phyloP scores from a whole-genome alignment of 2,113 vertebrate species.

The Pachypanchax playfairii region DNA sequence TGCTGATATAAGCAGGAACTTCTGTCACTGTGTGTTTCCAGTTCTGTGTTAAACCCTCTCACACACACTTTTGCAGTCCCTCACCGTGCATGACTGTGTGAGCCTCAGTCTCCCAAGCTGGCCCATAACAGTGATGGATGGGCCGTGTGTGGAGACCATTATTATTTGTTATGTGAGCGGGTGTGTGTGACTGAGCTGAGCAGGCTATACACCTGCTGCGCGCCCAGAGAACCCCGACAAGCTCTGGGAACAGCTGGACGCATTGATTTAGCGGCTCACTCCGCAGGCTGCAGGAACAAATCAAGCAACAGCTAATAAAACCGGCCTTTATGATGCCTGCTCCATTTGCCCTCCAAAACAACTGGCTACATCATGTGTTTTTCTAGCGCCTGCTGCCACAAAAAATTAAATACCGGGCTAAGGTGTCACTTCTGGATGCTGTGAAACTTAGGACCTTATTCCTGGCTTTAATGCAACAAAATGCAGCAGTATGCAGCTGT shows the following conservation, averaged over 20 bases:
- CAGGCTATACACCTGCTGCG: slow-evolving; percentile 96
- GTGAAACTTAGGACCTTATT: slow-evolving; percentile 81
- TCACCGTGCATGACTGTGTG: slow-evolving; percentile 63
- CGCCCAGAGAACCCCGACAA: slow-evolving; percentile 80
- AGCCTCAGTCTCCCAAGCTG: slow-evolving; percentile 79
- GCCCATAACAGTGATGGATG: slow-evolving; percentile 94
- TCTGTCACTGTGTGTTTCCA: slow-evolving; percentile 49
- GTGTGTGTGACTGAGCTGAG: slow-evolving; percentile 86
- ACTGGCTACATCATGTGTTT: slow-evolving; percentile 97
- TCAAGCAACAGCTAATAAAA: slow-evolving; percentile 98
- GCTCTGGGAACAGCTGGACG: slow-evolving; percentile 91
- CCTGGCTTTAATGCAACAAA: slow-evolving; percentile 80
- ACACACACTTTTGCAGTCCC: slow-evolving; percentile 14
- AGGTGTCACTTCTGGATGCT: slow-evolving; percentile 92
- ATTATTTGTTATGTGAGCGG: slow-evolving; percentile 97
- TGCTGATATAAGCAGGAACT: slow-evolving; percentile 36
- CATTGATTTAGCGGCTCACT: slow-evolving; percentile 94
- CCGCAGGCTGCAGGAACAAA: slow-evolving; percentile 92
- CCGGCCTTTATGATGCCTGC: slow-evolving; percentile 86
- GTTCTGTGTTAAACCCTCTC: slow-evolving; percentile 20
- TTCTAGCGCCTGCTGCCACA: slow-evolving; percentile 87
- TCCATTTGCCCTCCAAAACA: slow-evolving; percentile 88
- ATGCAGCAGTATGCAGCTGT: slow-evolving; percentile 59
- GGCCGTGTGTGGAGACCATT: slow-evolving; percentile 91
- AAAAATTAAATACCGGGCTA: slow-evolving; percentile 88